Evolutionary conservation across 2,797 vertebrate species (phyloP), one percentile per base, ranked within the genome.

Genomic region (Falco peregrinus): DNA sequence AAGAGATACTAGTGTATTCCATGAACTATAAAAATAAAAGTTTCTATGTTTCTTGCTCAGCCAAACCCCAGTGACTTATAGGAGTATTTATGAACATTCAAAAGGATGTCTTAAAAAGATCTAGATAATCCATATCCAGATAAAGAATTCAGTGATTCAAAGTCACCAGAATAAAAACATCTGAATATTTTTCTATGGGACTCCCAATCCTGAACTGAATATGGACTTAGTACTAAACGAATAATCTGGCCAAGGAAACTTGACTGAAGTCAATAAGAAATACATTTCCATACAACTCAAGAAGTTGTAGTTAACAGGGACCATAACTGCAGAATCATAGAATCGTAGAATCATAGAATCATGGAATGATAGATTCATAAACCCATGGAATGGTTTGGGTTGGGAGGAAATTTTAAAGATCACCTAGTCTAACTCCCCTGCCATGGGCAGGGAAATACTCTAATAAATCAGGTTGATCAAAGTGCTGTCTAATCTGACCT

Each of bases 401-500:
- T 50, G 14, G 10, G 71, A 71, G 16, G 10, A 48, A 63, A 45
- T 39, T 39, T 37, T 53, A 57, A 70, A 59, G 28, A 59, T 45
- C 9, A 31, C 22, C 3, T n/a, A 57, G 18, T 54, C 8, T 26
- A 73, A 19, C 2, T 1, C 17, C 5, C 29, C 28, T 51, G 19
- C 8, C 24, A 59, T 16, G 2, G 5, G 4, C 35, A 79, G 5
- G 16, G 18, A 83, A 82, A 43, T 64, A 51, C 5, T 60, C 11
- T 19, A 60, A 16, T 45, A 39, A 7, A 73, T 50, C 26, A 56
- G 15, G 18, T 47, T 84, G 12, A 17, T 64, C 35, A 84, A 90
- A 81, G 5, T 3, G 0, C 0, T 3, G 2, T 61, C 21, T 31
- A 70, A 5, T 15, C 41, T 61, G 35, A 70, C 19, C 13, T 69